Conservation (phyloP, 2,797 vertebrate genomes). For the Molossus alvarezi region DNA sequence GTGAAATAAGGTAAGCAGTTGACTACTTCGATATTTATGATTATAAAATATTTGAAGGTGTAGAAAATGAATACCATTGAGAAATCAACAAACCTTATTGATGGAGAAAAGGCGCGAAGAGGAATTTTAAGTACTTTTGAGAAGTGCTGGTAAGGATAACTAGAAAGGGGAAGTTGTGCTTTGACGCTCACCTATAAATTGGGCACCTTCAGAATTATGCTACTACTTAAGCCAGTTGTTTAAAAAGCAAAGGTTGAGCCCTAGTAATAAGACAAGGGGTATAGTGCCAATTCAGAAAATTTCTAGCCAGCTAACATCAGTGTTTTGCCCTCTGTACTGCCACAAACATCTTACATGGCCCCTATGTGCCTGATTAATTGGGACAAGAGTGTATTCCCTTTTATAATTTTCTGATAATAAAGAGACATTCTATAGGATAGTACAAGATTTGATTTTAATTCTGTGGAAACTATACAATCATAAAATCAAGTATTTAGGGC, state of each 20-base stretch:
- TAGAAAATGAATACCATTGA: slow-evolving; percentile 26
- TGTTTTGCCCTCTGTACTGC: background rate
- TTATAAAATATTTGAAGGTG: slow-evolving; percentile 29
- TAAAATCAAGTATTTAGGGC: slow-evolving; percentile 2
- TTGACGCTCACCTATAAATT: background rate
- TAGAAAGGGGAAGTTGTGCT: background rate
- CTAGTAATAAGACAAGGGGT: background rate
- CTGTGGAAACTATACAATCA: background rate
- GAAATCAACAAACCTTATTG: slow-evolving; percentile 65
- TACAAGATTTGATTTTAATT: background rate
- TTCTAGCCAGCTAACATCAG: background rate
- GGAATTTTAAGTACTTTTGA: slow-evolving; percentile 40
- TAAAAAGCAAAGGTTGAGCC: background rate
- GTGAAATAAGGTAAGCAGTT: slow-evolving; percentile 36
- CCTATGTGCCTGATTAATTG: background rate
- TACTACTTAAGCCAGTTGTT: background rate
- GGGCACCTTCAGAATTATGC: background rate
- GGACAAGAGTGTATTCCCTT: background rate
- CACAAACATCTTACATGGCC: background rate
- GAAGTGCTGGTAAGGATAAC: background rate
- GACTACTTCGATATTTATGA: background rate
- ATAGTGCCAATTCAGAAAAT: background rate
- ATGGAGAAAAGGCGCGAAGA: slow-evolving; percentile 37
- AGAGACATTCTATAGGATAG: background rate
- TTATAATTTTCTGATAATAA: slow-evolving; percentile 52